Conservation (phyloP, 2,113 vertebrate species). For the Uropsilus gracilis region DNA sequence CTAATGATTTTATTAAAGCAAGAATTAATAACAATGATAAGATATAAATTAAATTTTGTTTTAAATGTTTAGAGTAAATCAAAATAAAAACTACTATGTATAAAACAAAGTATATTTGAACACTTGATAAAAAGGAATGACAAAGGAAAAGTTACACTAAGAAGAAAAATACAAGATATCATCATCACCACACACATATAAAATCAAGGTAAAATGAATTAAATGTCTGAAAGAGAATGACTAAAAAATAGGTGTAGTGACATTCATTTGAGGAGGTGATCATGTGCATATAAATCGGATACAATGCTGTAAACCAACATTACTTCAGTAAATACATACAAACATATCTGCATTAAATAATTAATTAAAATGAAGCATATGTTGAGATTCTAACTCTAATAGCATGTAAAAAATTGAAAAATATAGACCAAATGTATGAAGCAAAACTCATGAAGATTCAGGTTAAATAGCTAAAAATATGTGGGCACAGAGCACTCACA, state of each 20-base stretch:
- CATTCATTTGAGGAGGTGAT: too few species aligned
- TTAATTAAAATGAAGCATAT: not conserved
- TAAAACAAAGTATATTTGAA: not conserved
- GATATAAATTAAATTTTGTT: not conserved
- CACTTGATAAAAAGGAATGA: not conserved
- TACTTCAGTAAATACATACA: too few species aligned
- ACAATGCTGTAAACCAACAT: too few species aligned
- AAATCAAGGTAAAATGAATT: too few species aligned
- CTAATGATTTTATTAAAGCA: not conserved
- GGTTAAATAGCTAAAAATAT: not conserved
- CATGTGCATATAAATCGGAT: too few species aligned
- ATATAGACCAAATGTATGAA: not conserved
- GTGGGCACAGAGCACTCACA: not conserved
- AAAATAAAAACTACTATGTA: not conserved
- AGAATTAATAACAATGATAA: not conserved
- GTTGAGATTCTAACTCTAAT: not conserved
- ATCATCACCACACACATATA: too few species aligned
- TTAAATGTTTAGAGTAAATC: not conserved
- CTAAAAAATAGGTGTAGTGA: too few species aligned
- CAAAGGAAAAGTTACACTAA: not conserved
- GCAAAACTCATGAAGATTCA: not conserved
- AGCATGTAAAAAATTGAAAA: not conserved
- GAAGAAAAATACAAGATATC: too few species aligned
- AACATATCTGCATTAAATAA: not conserved
- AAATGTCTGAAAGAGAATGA: too few species aligned